phyloP scores from a whole-genome alignment of 92 coral and sea anemone species.

The Bergia sp. region DNA sequence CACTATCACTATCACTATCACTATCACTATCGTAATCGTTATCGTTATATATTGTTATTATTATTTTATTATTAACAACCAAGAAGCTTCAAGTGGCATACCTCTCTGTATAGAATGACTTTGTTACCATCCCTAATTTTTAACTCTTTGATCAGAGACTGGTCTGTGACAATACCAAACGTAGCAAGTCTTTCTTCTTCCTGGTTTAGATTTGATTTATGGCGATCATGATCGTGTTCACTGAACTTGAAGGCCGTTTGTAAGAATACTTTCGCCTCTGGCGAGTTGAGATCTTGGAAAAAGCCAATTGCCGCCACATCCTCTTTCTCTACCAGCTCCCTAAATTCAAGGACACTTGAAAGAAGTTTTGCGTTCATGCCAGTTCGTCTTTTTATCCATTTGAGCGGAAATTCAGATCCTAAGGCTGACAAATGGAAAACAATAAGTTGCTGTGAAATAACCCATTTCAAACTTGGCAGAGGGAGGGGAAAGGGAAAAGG shows the following conservation, averaged over 20 bases:
- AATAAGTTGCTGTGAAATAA: background rate
- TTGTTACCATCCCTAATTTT: background rate
- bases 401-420: background rate
- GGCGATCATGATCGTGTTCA: background rate
- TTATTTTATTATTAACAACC: background rate
- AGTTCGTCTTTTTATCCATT: background rate
- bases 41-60: background rate
- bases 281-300: background rate
- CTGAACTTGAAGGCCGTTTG: conserved; percentile 16
- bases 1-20: background rate
- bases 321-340: background rate
- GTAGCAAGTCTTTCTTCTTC: conserved; percentile 11
- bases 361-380: background rate
- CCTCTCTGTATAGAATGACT: background rate
- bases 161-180: background rate
- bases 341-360: background rate
- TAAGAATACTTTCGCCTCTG: background rate
- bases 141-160: background rate
- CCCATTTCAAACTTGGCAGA: too few relatives aligned
- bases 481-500: too few relatives aligned
- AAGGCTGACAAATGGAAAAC: background rate
- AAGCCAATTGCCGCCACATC: conserved; percentile 6
- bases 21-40: background rate
- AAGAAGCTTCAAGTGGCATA: background rate
- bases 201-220: background rate